These are phyloP conservation scores for Neotoxoptera formosana DNA, from an alignment of 1,140 invertebrate genomes.

Conservation along the genomic window DNA sequence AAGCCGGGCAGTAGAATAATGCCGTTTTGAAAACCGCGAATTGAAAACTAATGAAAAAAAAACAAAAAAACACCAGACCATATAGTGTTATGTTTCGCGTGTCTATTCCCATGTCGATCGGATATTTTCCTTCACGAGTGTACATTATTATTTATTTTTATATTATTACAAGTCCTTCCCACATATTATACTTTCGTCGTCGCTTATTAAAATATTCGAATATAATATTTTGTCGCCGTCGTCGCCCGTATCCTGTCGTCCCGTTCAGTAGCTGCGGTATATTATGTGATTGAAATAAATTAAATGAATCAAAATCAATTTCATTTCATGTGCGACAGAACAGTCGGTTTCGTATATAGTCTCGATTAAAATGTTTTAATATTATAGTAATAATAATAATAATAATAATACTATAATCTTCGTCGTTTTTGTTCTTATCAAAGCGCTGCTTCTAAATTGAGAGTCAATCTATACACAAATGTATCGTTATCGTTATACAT, in stretches of 20 bases:
- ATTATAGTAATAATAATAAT: too few species aligned
- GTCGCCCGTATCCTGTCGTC: slow-evolving; percentile 26
- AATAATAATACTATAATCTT: not conserved
- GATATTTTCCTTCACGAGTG: not conserved
- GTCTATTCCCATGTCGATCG: not conserved
- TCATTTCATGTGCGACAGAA: not conserved
- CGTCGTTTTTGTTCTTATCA: not conserved
- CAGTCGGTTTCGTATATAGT: not conserved
- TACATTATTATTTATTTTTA: not conserved
- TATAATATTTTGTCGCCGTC: not conserved
- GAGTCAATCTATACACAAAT: not conserved
- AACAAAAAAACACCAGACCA: not conserved
- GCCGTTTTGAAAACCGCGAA: not conserved
- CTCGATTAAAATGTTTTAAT: not conserved
- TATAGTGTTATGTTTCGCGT: not conserved
- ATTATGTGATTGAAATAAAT: slow-evolving; percentile 43
- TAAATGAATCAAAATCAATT: slow-evolving; percentile 30
- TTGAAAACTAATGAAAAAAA: not conserved
- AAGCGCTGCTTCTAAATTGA: not conserved
- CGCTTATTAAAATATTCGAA: not conserved
- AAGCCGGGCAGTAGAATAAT: not conserved
- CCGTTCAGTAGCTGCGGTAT: not conserved
- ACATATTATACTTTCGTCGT: not conserved
- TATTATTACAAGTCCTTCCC: not conserved
- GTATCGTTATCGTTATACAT: not conserved